A percentile compares a stretch with the other conserved stretches of the same genome.
These are phyloP conservation scores for Hippocampus abdominalis DNA, from an alignment of 2,113 vertebrate genomes.

Conservation along the genomic window DNA sequence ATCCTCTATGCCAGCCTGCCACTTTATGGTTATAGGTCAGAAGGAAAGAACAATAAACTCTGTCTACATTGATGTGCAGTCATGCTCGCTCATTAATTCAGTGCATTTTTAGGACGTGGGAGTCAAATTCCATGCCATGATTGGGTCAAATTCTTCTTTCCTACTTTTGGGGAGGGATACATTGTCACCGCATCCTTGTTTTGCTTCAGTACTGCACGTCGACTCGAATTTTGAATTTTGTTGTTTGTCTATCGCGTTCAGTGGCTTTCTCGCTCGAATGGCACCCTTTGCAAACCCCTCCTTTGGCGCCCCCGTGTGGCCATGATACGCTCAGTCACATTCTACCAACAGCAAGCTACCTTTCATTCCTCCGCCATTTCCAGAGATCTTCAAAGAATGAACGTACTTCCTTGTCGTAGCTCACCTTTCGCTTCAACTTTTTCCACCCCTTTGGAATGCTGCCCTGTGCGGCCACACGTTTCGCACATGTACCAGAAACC, in stretches of 20 bases:
- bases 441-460: not conserved
- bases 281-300: too few relatives aligned
- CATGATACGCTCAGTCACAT: not conserved
- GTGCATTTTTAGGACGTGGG: not conserved
- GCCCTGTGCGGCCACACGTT: not conserved
- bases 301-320: not conserved
- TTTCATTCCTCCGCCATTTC: too few relatives aligned
- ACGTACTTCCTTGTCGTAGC: too few relatives aligned
- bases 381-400: too few relatives aligned
- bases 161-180: not conserved
- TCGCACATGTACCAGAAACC: not conserved
- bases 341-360: not conserved
- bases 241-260: too few relatives aligned
- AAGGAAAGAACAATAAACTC: not conserved
- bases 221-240: too few relatives aligned
- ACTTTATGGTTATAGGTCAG: not conserved
- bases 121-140: not conserved
- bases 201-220: not conserved
- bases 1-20: not conserved
- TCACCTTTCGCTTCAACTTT: not conserved
- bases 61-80: not conserved
- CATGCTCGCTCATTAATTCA: not conserved
- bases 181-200: not conserved
- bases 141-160: not conserved
- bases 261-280: too few relatives aligned